Conservation (phyloP, 2,113 vertebrate genomes). For the Orthonyx spaldingii region DNA sequence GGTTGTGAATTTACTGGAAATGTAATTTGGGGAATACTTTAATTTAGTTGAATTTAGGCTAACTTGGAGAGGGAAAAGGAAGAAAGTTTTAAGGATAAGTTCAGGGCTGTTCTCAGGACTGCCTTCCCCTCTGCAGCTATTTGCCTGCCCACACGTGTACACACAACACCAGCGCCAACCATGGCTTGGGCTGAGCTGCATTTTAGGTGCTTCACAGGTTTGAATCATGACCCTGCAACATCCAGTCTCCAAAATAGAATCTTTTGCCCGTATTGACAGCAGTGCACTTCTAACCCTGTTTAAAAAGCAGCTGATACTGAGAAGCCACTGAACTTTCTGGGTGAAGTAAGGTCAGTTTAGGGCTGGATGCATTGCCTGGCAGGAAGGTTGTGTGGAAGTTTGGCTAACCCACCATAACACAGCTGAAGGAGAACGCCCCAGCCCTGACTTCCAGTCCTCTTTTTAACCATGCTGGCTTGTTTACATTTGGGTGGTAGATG, state of each 20-base stretch:
- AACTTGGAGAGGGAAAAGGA: background rate
- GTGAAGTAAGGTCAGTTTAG: background rate
- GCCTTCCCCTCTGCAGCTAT: background rate
- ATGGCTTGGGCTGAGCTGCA: background rate
- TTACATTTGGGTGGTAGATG: constrained; percentile 47
- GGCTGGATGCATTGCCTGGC: background rate
- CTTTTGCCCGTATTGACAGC: background rate
- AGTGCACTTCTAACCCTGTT: background rate
- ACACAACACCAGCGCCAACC: background rate
- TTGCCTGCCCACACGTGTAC: rapidly evolving
- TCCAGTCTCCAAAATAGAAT: background rate
- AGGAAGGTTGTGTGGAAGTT: background rate
- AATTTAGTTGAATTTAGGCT: background rate
- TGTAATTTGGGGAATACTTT: background rate
- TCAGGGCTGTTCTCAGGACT: background rate
- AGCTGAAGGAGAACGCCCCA: background rate
- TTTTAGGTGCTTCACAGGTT: background rate
- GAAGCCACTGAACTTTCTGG: background rate
- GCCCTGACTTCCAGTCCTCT: constrained; percentile 1
- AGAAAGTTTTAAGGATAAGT: background rate
- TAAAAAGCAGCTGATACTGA: background rate
- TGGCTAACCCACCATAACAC: background rate
- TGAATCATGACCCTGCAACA: background rate
- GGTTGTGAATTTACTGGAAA: background rate
- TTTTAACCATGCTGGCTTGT: constrained; percentile 22